A percentile compares a stretch with the other conserved stretches of the same genome.
Conservation (phyloP, 2,888 invertebrate species). For the Drosophila trichaetosa region DNA sequence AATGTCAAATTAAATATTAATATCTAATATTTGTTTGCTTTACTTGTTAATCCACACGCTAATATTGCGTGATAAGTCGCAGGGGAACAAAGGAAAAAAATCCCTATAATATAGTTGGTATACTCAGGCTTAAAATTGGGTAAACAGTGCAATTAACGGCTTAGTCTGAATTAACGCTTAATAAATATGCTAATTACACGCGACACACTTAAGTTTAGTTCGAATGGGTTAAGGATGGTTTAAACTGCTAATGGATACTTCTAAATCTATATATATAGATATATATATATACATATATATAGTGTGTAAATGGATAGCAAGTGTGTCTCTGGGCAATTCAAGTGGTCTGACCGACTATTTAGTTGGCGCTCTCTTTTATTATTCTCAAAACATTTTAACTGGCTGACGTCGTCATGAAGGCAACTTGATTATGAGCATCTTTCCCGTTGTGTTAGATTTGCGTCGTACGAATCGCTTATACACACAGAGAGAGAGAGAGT, state of each 20-base stretch:
- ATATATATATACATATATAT: not conserved
- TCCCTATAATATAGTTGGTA: conserved; percentile 3
- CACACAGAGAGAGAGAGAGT: conserved; percentile 37
- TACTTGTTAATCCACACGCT: conserved; percentile 4
- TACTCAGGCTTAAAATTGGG: conserved; percentile 12
- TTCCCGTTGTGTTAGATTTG: conserved; percentile 65
- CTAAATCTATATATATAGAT: not conserved
- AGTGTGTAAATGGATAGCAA: conserved; percentile 10
- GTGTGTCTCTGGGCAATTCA: conserved; percentile 25
- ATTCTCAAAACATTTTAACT: conserved; percentile 29
- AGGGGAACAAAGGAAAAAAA: not conserved
- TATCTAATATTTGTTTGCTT: not conserved
- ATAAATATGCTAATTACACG: conserved; percentile 60
- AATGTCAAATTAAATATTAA: not conserved
- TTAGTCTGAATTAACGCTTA: conserved; percentile 26
- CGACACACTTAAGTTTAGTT: conserved; percentile 45
- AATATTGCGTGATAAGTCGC: conserved; percentile 2
- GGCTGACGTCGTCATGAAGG: conserved; percentile 43
- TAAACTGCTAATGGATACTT: conserved; percentile 6
- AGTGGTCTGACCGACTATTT: conserved; percentile 59
- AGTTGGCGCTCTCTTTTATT: conserved; percentile 37
- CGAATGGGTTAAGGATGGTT: conserved; percentile 26
- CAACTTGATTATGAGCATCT: conserved; percentile 37
- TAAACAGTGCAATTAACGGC: conserved; percentile 45
- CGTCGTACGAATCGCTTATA: conserved; percentile 70